Percentiles rank a stretch among this genome's conserved stretches.
Evolutionary conservation across 2,797 vertebrate species (phyloP).

Genomic region (Synaphobranchus kaupii): DNA sequence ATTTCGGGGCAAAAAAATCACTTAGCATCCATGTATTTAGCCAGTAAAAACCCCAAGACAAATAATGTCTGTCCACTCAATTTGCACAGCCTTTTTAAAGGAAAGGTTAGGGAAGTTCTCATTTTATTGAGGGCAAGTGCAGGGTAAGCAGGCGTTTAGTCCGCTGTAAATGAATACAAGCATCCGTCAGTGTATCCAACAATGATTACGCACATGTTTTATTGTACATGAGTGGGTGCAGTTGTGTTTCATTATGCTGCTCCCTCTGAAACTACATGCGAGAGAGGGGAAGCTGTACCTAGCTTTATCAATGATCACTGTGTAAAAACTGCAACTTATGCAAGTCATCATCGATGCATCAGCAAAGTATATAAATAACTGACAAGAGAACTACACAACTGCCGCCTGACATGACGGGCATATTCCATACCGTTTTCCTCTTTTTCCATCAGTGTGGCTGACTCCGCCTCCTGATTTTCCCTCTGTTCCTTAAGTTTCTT

Average conservation of each 20-base stretch:
- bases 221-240: neutral
- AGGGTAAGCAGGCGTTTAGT: neutral
- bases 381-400: neutral
- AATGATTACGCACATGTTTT: neutral
- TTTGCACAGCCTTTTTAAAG: neutral
- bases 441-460: constrained; percentile 75
- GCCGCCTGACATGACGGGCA: neutral
- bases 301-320: neutral
- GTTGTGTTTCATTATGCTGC: neutral
- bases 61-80: neutral
- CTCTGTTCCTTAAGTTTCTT: constrained; percentile 84
- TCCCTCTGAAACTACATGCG: neutral
- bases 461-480: constrained; percentile 82
- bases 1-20: too few species aligned
- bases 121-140: neutral
- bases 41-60: neutral
- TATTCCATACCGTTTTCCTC: constrained; percentile 64
- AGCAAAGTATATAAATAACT: constrained; percentile 2
- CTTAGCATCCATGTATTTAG: too few species aligned
- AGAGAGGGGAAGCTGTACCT: neutral
- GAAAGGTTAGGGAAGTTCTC: neutral
- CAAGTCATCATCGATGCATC: neutral
- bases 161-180: neutral
- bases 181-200: neutral
- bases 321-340: neutral